Evolutionary conservation across 2,797 vertebrate species (phyloP), one percentile per base, ranked within the genome.

Genomic region (Erpetoichthys calabaricus): DNA sequence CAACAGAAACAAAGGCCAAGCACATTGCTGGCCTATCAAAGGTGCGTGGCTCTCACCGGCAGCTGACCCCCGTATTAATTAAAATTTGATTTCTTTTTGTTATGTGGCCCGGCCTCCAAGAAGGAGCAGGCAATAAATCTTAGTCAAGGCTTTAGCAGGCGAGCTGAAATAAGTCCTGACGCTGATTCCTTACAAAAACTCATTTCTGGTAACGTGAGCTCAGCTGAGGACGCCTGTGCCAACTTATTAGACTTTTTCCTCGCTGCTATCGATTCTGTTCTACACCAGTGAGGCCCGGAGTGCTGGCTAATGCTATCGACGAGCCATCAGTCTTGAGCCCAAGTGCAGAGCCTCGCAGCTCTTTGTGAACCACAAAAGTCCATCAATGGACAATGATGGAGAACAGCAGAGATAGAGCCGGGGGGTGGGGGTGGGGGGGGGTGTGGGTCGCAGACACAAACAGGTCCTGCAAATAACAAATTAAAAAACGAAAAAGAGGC

Each of bases 221-320:
- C 75, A 73, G 80, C 78, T 76, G 79, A 82, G 86, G 80, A 87
- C 80, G 81, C 83, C 76, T 86, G 75, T 76, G 88, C 88, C 86
- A 87, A 91, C 81, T 70, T 84, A 87, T 87, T 86, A 88, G 86
- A 92, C 86, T 88, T 90, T 89, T 87, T 90, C 83, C 88, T 90
- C 77, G 84, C 80, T 72, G 53, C 57, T 90, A 98, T 97, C 82
- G 94, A 97, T 95, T 86, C 81, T 80, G 87, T 89, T 91, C 86
- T 89, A 89, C 88, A 90, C 89, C 75, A 80, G 87, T 86, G 88
- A 82, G 64, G 84, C 79, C 88, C 79, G 74, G 90, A 91, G 85
- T 91, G 87, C 89, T 89, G 87, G 88, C 89, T 96, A 97, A 95
- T 92, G 91, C 87, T 96, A 97, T 98, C 90, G 94, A 97, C 76